Conservation (phyloP, 2,888 invertebrate genomes). For the Drosophila anceps region DNA sequence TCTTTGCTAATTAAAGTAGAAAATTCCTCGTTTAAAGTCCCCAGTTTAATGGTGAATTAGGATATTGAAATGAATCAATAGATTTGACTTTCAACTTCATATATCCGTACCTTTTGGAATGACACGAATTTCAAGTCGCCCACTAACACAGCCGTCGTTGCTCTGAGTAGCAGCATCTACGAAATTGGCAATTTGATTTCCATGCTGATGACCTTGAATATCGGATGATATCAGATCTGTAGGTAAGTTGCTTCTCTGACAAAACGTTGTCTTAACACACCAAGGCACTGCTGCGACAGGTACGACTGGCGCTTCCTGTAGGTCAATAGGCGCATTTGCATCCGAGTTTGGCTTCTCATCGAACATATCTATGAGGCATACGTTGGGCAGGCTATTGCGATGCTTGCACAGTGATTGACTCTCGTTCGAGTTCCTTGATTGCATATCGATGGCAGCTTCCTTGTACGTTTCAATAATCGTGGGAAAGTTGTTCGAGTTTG, state of each 20-base stretch:
- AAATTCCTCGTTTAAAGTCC: neutral
- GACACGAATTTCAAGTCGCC: constrained; percentile 93
- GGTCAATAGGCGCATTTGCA: neutral
- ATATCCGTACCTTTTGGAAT: constrained; percentile 86
- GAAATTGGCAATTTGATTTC: neutral
- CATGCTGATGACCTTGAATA: constrained; percentile 3
- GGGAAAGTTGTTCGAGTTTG: constrained; percentile 6
- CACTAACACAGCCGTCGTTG: constrained; percentile 88
- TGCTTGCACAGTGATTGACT: constrained; percentile 60
- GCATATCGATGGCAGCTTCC: constrained; percentile 27
- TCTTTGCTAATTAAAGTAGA: neutral
- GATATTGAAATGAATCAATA: neutral
- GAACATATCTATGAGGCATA: constrained; percentile 76
- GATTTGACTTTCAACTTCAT: neutral
- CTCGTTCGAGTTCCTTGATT: constrained; percentile 33
- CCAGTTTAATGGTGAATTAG: neutral
- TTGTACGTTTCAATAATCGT: constrained; percentile 28
- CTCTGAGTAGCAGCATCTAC: constrained; percentile 38
- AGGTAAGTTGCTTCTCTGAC: constrained; percentile 49
- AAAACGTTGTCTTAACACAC: constrained; percentile 60
- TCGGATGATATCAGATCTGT: constrained; percentile 15
- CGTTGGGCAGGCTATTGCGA: constrained; percentile 84
- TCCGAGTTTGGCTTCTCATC: constrained; percentile 36
- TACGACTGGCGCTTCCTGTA: neutral
- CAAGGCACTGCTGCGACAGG: constrained; percentile 40